Evolutionary conservation across 2,113 vertebrate species (phyloP), one percentile per base, ranked within the genome.

Genomic region (Catharus bicknelli): DNA sequence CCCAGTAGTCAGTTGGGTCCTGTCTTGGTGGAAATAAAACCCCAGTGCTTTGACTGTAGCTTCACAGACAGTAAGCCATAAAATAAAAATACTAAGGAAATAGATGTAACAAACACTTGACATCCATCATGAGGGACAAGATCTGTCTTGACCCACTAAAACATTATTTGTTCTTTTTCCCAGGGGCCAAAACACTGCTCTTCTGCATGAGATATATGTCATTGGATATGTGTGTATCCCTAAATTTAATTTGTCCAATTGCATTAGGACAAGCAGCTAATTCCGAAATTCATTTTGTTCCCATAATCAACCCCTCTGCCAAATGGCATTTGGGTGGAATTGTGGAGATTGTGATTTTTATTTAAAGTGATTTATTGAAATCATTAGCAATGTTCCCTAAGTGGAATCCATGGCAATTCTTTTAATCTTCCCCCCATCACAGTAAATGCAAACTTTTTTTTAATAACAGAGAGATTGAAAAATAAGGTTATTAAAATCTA

Each of bases 281-380:
- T 96, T 91, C 91, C 7, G 7, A 96, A 94, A 93, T 93, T 90
- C 63, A 74, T 75, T 95, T 90, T 95, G 64, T 72, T 90, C 53
- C 88, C 64, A 73, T 89, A 90, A 90, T 94, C 93, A 96, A 92
- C 64, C 86, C 43, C 51, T 90, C 59, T 90, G 86, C 88, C 88
- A 94, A 95, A 95, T 68, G 68, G 61, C 90, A 88, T 95, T 93
- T 85, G 64, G 72, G 75, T 77, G 47, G 86, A 92, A 95, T 76
- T 78, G 90, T 73, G 62, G 78, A 84, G 77, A 89, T n/a, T 32
- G 91, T 89, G 72, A 90, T 91, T 93, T 96, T 96, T 94, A 95
- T 96, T 95, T 94, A 53, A 91, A 92, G 57, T 83, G 68, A 96
- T 96, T 93, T 94, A 95, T 95, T 16, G 48, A 86, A 92, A 95